Percentiles rank a stretch among this genome's conserved stretches.
Conservation (phyloP, 2,797 vertebrate species). For the Ispidina picta region DNA sequence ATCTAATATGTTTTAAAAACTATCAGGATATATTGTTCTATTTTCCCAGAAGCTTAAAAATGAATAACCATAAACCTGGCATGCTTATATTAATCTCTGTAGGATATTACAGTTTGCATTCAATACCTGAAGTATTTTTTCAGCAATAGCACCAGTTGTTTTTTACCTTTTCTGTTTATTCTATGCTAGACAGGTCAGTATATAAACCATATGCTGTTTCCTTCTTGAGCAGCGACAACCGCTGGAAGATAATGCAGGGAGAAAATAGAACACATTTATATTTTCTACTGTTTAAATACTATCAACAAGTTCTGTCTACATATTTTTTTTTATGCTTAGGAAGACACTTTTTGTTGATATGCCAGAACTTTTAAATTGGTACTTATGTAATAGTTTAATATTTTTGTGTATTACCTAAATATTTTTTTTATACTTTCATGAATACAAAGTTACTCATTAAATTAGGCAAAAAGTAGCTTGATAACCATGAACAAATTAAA, state of each 20-base stretch:
- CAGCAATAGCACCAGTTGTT: neutral
- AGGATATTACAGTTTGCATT: conserved; percentile 57
- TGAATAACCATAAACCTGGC: conserved; percentile 56
- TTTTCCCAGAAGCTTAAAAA: conserved; percentile 68
- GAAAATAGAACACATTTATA: neutral
- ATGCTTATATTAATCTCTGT: conserved; percentile 50
- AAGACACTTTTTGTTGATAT: neutral
- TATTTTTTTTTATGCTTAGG: neutral
- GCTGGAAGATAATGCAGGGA: neutral
- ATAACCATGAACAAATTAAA: neutral
- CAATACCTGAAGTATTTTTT: conserved; percentile 49
- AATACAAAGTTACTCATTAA: neutral
- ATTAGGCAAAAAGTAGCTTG: neutral
- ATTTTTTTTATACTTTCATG: neutral
- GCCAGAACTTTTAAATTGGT: neutral
- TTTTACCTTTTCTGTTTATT: conserved; percentile 33
- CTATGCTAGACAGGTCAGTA: neutral
- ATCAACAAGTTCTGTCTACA: neutral
- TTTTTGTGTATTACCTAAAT: neutral
- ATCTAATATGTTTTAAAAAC: conserved; percentile 24
- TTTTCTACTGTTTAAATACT: neutral
- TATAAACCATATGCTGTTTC: neutral
- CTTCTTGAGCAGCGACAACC: neutral
- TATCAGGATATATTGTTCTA: conserved; percentile 60
- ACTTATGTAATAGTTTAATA: neutral